Conservation (phyloP, 2,113 vertebrate genomes). For the Colaptes auratus region DNA sequence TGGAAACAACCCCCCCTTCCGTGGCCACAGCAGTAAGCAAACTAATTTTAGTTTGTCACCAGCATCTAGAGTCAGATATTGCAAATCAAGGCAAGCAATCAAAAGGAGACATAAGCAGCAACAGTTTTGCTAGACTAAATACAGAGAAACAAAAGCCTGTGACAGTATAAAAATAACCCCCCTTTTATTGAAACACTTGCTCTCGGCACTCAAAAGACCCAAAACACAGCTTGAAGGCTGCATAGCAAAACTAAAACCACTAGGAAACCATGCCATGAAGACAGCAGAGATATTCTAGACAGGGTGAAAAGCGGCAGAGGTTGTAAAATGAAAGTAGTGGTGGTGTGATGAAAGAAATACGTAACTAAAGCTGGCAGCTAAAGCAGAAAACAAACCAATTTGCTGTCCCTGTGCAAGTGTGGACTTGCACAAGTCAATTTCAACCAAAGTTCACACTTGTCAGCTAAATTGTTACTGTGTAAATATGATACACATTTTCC, state of each 20-base stretch:
- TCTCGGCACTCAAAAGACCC: neutral
- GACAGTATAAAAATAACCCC: neutral
- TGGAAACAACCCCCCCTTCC: neutral
- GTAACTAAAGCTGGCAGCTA: neutral
- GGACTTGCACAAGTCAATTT: neutral
- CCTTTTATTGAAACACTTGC: neutral
- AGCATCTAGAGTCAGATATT: neutral
- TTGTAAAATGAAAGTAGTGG: neutral
- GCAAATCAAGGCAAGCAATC: neutral
- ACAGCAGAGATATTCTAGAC: neutral
- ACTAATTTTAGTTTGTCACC: slow-evolving; percentile 28
- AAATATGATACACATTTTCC: rapidly evolving
- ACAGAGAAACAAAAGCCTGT: neutral
- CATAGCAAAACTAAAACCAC: neutral
- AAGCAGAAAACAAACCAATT: neutral
- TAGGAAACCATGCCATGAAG: neutral
- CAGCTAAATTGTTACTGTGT: neutral
- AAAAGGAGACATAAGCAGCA: neutral
- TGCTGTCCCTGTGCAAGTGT: neutral
- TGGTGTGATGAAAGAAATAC: neutral
- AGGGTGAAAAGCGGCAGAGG: neutral
- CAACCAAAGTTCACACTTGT: neutral
- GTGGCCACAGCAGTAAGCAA: neutral
- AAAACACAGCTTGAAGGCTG: neutral
- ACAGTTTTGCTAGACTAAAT: neutral